These are phyloP conservation scores for Heliothis virescens DNA, from an alignment of 1,140 invertebrate genomes.

Conservation along the genomic window DNA sequence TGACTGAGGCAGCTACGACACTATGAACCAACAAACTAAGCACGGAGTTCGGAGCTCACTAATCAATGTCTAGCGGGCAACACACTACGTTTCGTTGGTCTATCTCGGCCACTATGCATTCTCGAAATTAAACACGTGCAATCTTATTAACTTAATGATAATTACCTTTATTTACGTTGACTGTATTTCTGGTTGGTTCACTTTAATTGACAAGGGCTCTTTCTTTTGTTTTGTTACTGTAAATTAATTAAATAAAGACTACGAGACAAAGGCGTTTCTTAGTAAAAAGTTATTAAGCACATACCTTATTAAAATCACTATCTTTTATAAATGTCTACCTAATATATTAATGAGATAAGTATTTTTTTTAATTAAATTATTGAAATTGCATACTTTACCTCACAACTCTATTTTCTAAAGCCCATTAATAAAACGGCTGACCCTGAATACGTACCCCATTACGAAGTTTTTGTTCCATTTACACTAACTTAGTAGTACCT, in stretches of 20 bases:
- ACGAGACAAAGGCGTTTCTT: no score
- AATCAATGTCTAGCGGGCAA: conserved; percentile 33
- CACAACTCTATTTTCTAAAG: no score
- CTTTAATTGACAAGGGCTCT: neutral
- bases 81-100: conserved; percentile 29
- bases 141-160: conserved; percentile 43
- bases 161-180: conserved; percentile 27
- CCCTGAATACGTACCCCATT: neutral
- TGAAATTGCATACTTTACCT: no score
- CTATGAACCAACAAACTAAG: conserved; percentile 21
- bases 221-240: neutral
- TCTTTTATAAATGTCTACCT: no score
- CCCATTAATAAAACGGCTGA: neutral
- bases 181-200: neutral
- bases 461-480: no score
- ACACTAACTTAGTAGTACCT: no score
- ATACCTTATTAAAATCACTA: no score
- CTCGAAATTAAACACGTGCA: conserved; percentile 29
- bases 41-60: conserved; percentile 5
- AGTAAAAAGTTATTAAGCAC: no score
- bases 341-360: no score
- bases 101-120: conserved; percentile 15
- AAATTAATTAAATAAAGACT: neutral
- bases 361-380: no score
- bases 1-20: neutral